A percentile compares a stretch with the other conserved stretches of the same genome.
Evolutionary conservation across 2,113 vertebrate genomes (phyloP).

Genomic region (Caranx ignobilis): DNA sequence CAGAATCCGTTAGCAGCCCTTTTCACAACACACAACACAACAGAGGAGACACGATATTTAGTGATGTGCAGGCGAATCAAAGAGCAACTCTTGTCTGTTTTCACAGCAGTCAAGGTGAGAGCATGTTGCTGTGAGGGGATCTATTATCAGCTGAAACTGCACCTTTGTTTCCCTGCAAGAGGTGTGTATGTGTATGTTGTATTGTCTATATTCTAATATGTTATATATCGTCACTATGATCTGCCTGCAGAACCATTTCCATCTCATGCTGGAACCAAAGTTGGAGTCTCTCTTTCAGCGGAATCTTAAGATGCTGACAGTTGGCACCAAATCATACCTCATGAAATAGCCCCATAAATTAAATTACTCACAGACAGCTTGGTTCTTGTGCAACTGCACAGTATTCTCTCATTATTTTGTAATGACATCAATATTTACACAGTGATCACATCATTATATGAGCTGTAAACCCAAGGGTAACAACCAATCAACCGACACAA

Average conservation of each 20-base stretch:
- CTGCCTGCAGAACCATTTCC: background rate
- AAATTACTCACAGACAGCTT: background rate
- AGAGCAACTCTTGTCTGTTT: background rate
- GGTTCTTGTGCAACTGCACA: background rate
- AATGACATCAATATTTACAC: background rate
- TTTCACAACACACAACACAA: constrained; percentile 4
- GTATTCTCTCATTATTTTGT: background rate
- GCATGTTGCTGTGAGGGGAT: background rate
- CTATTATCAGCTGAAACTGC: background rate
- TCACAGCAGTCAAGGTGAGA: background rate
- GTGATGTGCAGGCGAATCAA: constrained; percentile 7
- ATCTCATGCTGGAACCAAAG: background rate
- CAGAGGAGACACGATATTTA: background rate
- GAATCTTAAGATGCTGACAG: background rate
- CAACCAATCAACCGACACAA: background rate
- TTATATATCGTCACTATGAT: background rate
- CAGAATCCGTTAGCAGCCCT: background rate
- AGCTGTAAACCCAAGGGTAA: background rate
- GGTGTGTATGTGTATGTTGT: background rate
- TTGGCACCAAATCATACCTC: background rate
- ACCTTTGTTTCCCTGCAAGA: background rate
- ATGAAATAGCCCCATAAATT: background rate
- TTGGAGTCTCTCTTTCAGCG: background rate
- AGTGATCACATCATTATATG: constrained; percentile 14
- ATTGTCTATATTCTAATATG: background rate